Evolutionary conservation across 2,113 vertebrate species (phyloP), one percentile per base, ranked within the genome.

Genomic region (Periophthalmodon schlosseri): DNA sequence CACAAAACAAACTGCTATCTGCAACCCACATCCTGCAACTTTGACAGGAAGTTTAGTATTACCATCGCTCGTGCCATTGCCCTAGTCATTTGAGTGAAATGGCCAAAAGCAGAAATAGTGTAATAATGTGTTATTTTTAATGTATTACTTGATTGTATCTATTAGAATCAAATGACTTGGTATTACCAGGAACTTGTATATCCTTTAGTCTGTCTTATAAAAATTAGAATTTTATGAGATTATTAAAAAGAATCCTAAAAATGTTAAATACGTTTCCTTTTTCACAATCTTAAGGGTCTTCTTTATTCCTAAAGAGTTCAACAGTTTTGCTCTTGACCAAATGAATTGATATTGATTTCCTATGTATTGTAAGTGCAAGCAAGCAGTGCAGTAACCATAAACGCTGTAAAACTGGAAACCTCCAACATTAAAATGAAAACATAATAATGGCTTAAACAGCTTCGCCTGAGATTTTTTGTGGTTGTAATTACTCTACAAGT

Each of bases 271-370:
- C 7, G 16, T 54, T 57, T 56, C 6, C 54, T 23, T 8, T 21
- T 57, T 57, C 16, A 24, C 57, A 28, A 24, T 34, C 1, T 36
- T 44, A 16, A 36, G 20, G 23, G 47, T 47, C 58, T 73, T 56
- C 72, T 54, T 54, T 34, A 20, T 49, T 46, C 36, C 60, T 78
- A 24, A 44, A 86, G 4, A 76, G 52, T 72, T 82, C 79, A 86
- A 86, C 82, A 77, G 39, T 78, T 85, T 73, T 87, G 69, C 49
- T n/a, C 58, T 78, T 36, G 34, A 33, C 47, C 46, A 39, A 63
- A 46, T 39, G 74, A 24, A 74, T 82, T 83, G 76, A 21, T 68
- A 84, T 60, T 34, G 60, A 16, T 61, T 61, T 28, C 23, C 58
- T 28, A 34, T 63, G 60, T 34, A 63, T 33, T 34, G 13, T 18